Percentiles rank a stretch among this genome's conserved stretches.
Conservation (phyloP, 2,797 vertebrate species). For the Platyrinchus mystaceus region DNA sequence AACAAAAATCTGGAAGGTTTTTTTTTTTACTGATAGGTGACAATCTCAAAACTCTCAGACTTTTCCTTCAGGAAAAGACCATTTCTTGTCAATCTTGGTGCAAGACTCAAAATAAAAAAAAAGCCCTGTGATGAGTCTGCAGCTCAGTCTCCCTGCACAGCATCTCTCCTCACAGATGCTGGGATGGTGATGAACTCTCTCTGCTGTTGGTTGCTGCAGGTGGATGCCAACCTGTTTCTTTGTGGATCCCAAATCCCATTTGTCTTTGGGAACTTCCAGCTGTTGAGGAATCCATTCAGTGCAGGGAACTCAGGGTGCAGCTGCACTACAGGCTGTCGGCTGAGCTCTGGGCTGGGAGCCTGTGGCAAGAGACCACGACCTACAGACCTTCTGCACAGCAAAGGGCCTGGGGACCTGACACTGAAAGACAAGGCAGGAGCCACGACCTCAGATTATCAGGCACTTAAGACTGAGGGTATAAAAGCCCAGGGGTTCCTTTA, state of each 20-base stretch:
- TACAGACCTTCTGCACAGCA: not conserved
- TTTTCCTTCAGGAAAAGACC: not conserved
- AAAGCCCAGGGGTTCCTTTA: not conserved
- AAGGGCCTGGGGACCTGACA: not conserved
- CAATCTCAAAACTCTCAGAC: not conserved
- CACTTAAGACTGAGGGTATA: not conserved
- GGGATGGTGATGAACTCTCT: not conserved
- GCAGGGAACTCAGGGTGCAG: not conserved
- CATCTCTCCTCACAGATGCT: not conserved
- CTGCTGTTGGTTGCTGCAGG: not conserved
- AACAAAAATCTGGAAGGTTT: not conserved
- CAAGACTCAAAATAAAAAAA: not conserved
- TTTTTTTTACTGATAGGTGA: not conserved
- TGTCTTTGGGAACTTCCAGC: not conserved
- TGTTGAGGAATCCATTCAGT: not conserved
- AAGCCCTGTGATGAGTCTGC: rapidly evolving
- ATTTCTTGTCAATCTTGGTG: not conserved
- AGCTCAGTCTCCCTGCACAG: not conserved
- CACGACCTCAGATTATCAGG: not conserved
- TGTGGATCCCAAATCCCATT: not conserved
- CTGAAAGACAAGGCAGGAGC: not conserved
- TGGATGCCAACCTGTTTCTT: not conserved
- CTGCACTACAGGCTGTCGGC: not conserved
- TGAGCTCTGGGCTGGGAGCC: not conserved
- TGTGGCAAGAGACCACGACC: not conserved